Conservation (phyloP, 2,888 invertebrate species). For the Xanthorhoe designata region DNA sequence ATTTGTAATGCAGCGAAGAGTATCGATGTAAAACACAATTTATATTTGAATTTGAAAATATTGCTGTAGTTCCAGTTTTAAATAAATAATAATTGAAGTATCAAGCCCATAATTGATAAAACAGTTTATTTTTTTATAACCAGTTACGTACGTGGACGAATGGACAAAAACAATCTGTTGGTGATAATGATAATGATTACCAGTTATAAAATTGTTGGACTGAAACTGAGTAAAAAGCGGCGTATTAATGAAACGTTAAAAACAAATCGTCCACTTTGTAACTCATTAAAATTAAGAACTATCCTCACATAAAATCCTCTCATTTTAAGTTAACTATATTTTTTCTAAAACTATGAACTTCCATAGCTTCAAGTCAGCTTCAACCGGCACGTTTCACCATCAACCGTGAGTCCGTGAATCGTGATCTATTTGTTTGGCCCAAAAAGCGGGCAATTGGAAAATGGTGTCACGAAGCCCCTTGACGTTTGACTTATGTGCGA, state of each 20-base stretch:
- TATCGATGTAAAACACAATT: neutral
- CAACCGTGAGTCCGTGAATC: conserved; percentile 39
- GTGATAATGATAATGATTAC: too few species aligned
- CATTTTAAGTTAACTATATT: neutral
- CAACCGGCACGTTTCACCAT: conserved; percentile 30
- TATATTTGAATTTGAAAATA: neutral
- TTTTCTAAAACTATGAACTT: conserved; percentile 16
- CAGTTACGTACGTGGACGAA: too few species aligned
- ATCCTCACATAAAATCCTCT: neutral
- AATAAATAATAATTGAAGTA: too few species aligned
- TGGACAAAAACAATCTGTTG: too few species aligned
- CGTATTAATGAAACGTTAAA: too few species aligned
- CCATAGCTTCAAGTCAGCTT: conserved; percentile 2
- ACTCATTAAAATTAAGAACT: neutral
- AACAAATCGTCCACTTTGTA: too few species aligned
- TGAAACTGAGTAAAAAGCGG: too few species aligned
- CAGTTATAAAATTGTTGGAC: too few species aligned
- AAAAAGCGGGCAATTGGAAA: conserved; percentile 70
- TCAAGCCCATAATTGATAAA: too few species aligned
- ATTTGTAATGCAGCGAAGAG: neutral
- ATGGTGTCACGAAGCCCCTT: conserved; percentile 71
- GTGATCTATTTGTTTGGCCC: conserved; percentile 71
- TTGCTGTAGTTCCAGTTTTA: neutral
- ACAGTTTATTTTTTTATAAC: too few species aligned
- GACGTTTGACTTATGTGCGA: conserved; percentile 74